Conservation (phyloP, 2,113 vertebrate species). For the Mixornis gularis region DNA sequence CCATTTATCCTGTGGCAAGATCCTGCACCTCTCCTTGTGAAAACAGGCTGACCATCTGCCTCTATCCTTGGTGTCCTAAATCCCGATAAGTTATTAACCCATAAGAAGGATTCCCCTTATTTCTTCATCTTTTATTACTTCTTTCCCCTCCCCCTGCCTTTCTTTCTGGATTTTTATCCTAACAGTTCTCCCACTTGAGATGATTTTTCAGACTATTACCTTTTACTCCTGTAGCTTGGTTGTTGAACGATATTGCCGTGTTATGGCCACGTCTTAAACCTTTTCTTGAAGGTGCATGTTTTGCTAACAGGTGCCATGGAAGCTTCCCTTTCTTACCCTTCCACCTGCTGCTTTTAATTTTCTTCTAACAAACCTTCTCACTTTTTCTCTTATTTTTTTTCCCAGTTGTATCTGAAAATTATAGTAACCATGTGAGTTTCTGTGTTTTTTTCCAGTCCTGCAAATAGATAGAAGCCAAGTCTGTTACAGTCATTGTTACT, state of each 20-base stretch:
- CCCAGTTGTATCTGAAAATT: neutral
- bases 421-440: neutral
- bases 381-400: neutral
- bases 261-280: neutral
- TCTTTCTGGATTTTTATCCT: neutral
- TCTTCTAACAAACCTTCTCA: neutral
- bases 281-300: neutral
- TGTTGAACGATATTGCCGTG: neutral
- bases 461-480: neutral
- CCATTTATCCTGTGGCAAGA: neutral
- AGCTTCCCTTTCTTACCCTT: neutral
- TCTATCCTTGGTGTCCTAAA: neutral
- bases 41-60: neutral
- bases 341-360: neutral
- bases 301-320: neutral
- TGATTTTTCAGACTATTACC: neutral
- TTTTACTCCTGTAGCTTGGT: neutral
- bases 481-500: fast-evolving
- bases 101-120: neutral
- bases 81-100: neutral
- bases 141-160: neutral
- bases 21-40: neutral
- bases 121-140: neutral
- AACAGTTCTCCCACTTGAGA: neutral
- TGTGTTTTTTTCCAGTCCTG: neutral